A percentile compares a stretch with the other conserved stretches of the same genome.
Evolutionary conservation across 2,888 invertebrate genomes (phyloP).

Genomic region (Leucoptera coffeella): DNA sequence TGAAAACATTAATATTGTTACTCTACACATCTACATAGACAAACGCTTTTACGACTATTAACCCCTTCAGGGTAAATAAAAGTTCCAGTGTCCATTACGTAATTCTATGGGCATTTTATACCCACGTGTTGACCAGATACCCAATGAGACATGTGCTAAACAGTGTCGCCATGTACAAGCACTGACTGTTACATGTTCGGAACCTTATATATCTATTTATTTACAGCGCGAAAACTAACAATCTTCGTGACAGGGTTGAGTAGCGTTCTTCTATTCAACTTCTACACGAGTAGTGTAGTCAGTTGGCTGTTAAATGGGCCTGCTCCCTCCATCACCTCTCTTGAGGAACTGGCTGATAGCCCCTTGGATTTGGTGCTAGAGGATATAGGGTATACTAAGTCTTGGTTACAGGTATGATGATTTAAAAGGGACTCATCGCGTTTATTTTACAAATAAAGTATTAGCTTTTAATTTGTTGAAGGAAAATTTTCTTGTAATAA

Average conservation of each 20-base stretch:
- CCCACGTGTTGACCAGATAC: neutral
- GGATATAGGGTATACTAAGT: constrained; percentile 35
- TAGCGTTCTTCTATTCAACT: constrained; percentile 45
- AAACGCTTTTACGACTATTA: too few relatives aligned
- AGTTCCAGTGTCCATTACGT: too few relatives aligned
- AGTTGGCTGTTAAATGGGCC: constrained; percentile 48
- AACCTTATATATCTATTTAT: neutral
- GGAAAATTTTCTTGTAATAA: too few relatives aligned
- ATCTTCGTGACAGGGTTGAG: constrained; percentile 26
- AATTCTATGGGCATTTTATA: too few relatives aligned
- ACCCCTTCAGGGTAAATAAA: too few relatives aligned
- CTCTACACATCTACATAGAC: too few relatives aligned
- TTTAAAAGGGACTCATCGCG: too few relatives aligned
- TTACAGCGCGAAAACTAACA: constrained; percentile 21
- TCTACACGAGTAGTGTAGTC: constrained; percentile 55
- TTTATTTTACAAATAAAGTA: too few relatives aligned
- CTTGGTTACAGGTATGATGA: constrained; percentile 29
- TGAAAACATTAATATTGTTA: too few relatives aligned
- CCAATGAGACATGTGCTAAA: too few relatives aligned
- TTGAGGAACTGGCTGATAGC: constrained; percentile 43
- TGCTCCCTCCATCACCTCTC: constrained; percentile 38
- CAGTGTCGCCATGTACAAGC: too few relatives aligned
- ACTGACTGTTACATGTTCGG: neutral
- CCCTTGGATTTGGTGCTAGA: constrained; percentile 40
- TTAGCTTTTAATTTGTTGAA: too few relatives aligned